Base-by-base conservation (phyloP, 2,113 vertebrate species). In the Chaetorhynchus papuensis region DNA sequence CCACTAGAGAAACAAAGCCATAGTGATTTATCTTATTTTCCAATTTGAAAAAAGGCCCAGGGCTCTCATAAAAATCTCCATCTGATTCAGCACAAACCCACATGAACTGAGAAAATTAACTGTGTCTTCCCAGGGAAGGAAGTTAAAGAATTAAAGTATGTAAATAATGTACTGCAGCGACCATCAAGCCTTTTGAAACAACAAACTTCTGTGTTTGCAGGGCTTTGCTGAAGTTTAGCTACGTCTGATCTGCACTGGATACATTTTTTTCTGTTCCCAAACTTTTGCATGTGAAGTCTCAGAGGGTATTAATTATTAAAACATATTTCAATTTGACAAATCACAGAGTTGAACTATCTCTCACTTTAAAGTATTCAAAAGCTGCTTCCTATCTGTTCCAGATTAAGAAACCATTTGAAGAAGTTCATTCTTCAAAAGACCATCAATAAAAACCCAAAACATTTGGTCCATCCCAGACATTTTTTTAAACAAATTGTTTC, bases 21-120 rank as follows among this genome's bases (percentile, higher is more conserved):
- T 33, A 88, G 60, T 83, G 93, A 96, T 93, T 95, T 95, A 93
- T 94, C 91, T 81, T 88, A 70, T 83, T 92, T 93, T 90, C 75
- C 82, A 92, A 71, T 63, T 78, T 83, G 27, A 91, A 90, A 88
- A 89, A 93, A 93, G 41, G 66, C 83, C 82, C 68, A 83, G 78
- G 70, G 88, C 64, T 74, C 84, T 54, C 87, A 85, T 93, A 94
- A 93, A 96, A 94, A 83, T 52, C 59, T 95, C 50, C 59, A 85
- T 74, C 88, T 81, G 71, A 97, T 90, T 89, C 90, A 94, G 72
- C 94, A 93, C 64, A 93, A 96, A 93, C 44, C 35, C 71, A 77
- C 68, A 49, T 23, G 57, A 92, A 86, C 65, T 54, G n/a, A 81
- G 68, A 81, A 93, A 93, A 90, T 81, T 74, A 94, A 93, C 79